These are phyloP conservation scores for Sebastes iracundus DNA, from an alignment of 2,797 vertebrate species.

Conservation along the genomic window DNA sequence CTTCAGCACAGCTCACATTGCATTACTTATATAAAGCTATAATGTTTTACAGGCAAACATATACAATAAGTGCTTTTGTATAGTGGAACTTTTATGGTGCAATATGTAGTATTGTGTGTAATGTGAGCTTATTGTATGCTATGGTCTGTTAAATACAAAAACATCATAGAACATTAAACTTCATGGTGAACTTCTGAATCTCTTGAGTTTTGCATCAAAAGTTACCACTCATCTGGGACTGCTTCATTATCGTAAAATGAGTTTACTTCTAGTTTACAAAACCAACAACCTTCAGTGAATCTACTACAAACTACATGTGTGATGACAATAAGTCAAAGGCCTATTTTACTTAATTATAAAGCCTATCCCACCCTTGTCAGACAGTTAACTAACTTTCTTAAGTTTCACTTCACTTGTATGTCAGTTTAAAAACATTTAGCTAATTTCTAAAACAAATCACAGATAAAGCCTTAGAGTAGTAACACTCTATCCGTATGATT, in stretches of 20 bases:
- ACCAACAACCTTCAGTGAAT: not conserved
- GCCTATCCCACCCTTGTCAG: not conserved
- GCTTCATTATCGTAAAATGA: not conserved
- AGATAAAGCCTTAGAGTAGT: not conserved
- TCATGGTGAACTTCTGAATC: not conserved
- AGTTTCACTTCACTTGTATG: not conserved
- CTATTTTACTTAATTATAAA: not conserved
- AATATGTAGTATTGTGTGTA: conserved; percentile 59
- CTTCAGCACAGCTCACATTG: conserved; percentile 47
- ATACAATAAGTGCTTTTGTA: conserved; percentile 65
- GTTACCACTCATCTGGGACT: not conserved
- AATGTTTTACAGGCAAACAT: conserved; percentile 53
- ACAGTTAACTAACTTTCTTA: not conserved
- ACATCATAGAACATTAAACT: conserved; percentile 14
- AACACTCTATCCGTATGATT: not conserved
- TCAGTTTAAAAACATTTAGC: not conserved
- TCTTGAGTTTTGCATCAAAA: conserved; percentile 8
- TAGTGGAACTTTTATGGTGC: conserved; percentile 63
- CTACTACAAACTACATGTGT: not conserved
- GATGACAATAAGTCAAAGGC: not conserved
- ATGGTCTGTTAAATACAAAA: conserved; percentile 53
- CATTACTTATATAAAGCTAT: conserved; percentile 40
- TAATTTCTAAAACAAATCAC: not conserved
- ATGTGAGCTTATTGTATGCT: conserved; percentile 57
- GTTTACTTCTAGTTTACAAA: not conserved